Base-by-base conservation (phyloP, 2,113 vertebrate genomes). In the Ochotona princeps region DNA sequence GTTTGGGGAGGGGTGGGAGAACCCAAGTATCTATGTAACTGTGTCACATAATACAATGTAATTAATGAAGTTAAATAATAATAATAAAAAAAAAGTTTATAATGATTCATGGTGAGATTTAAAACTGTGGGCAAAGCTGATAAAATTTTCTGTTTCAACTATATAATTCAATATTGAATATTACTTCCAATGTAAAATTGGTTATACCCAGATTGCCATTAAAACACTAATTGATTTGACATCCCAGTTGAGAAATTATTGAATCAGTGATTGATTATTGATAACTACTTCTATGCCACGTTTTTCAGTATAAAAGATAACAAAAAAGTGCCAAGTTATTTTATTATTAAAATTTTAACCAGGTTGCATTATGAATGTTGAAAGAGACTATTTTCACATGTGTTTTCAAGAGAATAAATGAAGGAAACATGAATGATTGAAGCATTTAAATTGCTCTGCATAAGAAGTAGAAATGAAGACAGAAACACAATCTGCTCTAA, bases 191-290 rank as follows among this genome's bases (percentile, higher is more conserved):
- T 61, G 32, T 92, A 80, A 38, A 89, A 82, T 95, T 94, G 74
- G 94, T 70, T 94, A 87, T 78, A 79, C 89, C 91, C 49, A 91
- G 76, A 28, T 17, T 78, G 49, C 20, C 94, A 96, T 0, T 4
- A 91, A 78, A 87, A 96, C 23, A 60, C 12, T 96, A 96, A 97
- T 97, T 96, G 92, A 95, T 87, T 87, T 96, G 73, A 92, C 84
- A 89, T 93, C n/a, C 93, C 84, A 87, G 61, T 87, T 96, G 86
- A 96, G 49, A 81, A 85, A 95, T 51, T 72, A 96, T 32, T 96
- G 79, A 95, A 94, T 89, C 54, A 91, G 38, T 93, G 95, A 95
- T 92, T 63, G 95, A 89, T 11, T 11, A 87, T 0, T 74, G 49
- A 30, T 49, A 38, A 73, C 75, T 83, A 83, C 1, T 38, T 93